Conservation (phyloP, 2,888 invertebrate genomes). For the Agrotis clavis region DNA sequence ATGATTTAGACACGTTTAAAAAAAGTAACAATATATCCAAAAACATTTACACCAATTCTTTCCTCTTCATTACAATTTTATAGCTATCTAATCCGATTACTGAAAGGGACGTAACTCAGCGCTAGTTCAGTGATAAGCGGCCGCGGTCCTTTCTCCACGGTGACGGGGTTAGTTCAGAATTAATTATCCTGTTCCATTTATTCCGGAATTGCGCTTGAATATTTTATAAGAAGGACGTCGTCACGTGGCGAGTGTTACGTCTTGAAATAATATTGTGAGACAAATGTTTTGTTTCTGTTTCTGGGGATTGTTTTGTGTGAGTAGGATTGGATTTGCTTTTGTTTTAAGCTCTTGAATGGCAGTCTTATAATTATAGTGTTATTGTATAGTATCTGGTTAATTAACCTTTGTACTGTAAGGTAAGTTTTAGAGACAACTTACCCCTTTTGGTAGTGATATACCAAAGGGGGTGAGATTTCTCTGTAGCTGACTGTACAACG, state of each 20-base stretch:
- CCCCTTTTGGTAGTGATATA: too few species aligned
- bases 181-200: constrained; percentile 62
- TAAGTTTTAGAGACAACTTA: too few species aligned
- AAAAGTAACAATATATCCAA: neutral
- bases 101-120: constrained; percentile 33
- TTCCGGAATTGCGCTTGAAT: constrained; percentile 58
- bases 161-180: constrained; percentile 59
- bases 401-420: neutral
- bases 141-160: constrained; percentile 32
- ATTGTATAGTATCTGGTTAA: neutral
- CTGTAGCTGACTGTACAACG: too few species aligned
- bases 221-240: constrained; percentile 56
- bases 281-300: constrained; percentile 20
- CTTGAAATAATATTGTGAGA: constrained; percentile 41
- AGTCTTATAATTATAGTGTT: neutral
- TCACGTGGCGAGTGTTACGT: constrained; percentile 31
- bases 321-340: neutral
- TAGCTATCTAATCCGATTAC: constrained; percentile 37
- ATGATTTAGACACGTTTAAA: too few species aligned
- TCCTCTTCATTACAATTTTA: constrained; percentile 32
- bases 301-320: neutral
- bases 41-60: constrained; percentile 2
- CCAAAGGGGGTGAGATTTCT: too few species aligned
- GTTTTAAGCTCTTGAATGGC: neutral
- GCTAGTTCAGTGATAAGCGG: constrained; percentile 59